A percentile compares a stretch with the other conserved stretches of the same genome.
phyloP scores from a whole-genome alignment of 1,140 invertebrate genomes.

The Akabosia matsudoensis region DNA sequence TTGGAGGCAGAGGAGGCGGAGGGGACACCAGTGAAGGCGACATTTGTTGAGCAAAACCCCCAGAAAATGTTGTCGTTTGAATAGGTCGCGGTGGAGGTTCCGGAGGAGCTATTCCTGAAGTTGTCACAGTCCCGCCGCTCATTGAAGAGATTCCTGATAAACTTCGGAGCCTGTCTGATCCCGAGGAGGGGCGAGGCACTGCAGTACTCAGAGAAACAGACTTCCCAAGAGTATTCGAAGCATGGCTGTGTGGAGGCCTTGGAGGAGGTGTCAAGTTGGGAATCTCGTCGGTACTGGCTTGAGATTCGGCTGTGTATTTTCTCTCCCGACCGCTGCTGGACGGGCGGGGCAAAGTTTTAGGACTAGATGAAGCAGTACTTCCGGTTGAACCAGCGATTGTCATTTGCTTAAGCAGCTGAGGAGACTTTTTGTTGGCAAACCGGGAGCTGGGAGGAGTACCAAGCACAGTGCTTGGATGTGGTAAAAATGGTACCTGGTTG shows the following conservation, averaged over 20 bases:
- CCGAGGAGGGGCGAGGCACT: conserved; percentile 43
- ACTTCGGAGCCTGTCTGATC: not conserved
- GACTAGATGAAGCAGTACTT: conserved; percentile 34
- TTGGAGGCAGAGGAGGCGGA: conserved; percentile 79
- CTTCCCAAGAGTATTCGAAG: conserved; percentile 19
- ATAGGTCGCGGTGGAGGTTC: conserved; percentile 67
- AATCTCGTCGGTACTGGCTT: conserved; percentile 31
- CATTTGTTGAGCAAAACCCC: not conserved
- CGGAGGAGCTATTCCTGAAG: conserved; percentile 58
- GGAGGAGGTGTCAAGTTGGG: conserved; percentile 47
- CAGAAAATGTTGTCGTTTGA: conserved; percentile 54
- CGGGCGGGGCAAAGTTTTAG: conserved; percentile 42
- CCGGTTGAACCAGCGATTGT: conserved; percentile 35
- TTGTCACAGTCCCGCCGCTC: conserved; percentile 43
- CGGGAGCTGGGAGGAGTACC: conserved; percentile 21
- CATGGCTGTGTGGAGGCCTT: conserved; percentile 35
- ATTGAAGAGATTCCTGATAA: conserved; percentile 12
- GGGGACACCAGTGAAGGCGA: conserved; percentile 33
- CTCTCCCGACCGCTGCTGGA: conserved; percentile 26
- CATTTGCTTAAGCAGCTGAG: conserved; percentile 45
- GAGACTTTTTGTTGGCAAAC: conserved; percentile 40
- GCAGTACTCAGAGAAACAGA: conserved; percentile 33
- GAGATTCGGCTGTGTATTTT: conserved; percentile 35
- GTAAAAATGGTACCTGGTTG: conserved; percentile 25
- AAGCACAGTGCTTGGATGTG: conserved; percentile 28